These are phyloP conservation scores for Dendrolimus pini DNA, from an alignment of 2,888 invertebrate genomes.

Conservation along the genomic window DNA sequence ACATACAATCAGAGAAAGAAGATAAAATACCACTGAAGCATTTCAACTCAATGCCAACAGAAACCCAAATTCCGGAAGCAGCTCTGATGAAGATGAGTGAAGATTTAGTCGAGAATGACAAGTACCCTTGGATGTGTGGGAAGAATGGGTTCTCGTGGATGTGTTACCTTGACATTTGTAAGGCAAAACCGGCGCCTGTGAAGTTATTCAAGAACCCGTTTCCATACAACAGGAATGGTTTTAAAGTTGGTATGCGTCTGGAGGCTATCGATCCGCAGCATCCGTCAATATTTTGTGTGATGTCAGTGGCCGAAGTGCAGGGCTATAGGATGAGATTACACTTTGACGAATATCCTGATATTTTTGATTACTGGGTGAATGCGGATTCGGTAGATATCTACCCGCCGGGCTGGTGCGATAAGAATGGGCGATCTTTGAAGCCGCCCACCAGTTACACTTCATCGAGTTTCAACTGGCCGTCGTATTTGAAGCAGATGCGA, in stretches of 20 bases:
- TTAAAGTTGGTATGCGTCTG: constrained; percentile 90
- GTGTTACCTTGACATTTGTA: constrained; percentile 83
- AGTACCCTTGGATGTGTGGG: constrained; percentile 82
- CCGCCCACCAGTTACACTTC: constrained; percentile 83
- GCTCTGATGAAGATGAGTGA: constrained; percentile 45
- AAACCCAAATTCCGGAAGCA: constrained; percentile 35
- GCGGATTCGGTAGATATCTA: constrained; percentile 95
- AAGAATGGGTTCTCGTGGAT: constrained; percentile 87
- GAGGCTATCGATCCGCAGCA: constrained; percentile 96
- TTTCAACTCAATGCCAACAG: constrained; percentile 37
- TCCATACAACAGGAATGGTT: constrained; percentile 84
- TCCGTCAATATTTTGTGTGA: constrained; percentile 91
- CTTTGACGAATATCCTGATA: constrained; percentile 93
- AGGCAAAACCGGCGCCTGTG: constrained; percentile 84
- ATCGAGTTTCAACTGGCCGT: constrained; percentile 86
- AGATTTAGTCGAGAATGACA: constrained; percentile 51
- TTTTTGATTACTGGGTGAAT: constrained; percentile 96
- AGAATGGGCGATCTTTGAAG: constrained; percentile 85
- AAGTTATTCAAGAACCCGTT: constrained; percentile 88
- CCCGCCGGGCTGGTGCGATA: constrained; percentile 95
- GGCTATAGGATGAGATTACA: constrained; percentile 91
- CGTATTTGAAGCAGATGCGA: constrained; percentile 86
- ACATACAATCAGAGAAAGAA: constrained; percentile 38
- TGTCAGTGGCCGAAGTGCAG: constrained; percentile 87
- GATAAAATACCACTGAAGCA: constrained; percentile 37